These are phyloP conservation scores for Paratilapia polleni DNA, from an alignment of 2,113 vertebrate genomes.

Conservation along the genomic window DNA sequence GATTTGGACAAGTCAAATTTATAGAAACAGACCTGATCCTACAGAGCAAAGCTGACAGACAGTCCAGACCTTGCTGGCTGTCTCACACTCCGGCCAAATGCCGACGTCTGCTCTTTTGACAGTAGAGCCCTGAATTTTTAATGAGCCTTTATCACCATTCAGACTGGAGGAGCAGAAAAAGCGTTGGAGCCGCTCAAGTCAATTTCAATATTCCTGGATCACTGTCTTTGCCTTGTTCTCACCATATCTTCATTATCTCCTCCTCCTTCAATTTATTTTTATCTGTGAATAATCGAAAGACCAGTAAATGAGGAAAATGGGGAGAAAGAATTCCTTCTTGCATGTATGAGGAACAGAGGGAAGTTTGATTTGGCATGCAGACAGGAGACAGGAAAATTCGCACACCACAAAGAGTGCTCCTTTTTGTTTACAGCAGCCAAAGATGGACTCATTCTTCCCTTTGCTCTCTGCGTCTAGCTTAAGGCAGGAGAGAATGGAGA, in stretches of 20 bases:
- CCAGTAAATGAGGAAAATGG: conserved; percentile 31
- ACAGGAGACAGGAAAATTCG: conserved; percentile 28
- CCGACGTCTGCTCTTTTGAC: conserved; percentile 63
- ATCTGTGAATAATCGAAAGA: conserved; percentile 47
- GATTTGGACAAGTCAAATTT: not conserved
- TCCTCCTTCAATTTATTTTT: conserved; percentile 53
- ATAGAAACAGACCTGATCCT: not conserved
- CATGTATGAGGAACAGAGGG: not conserved
- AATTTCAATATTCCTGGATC: conserved; percentile 65
- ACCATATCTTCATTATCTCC: conserved; percentile 68
- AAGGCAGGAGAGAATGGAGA: conserved; percentile 50
- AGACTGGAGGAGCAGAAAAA: conserved; percentile 40
- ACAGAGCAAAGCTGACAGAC: conserved; percentile 28
- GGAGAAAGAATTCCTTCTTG: not conserved
- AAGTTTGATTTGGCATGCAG: conserved; percentile 38
- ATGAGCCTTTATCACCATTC: conserved; percentile 66
- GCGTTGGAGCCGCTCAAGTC: conserved; percentile 47
- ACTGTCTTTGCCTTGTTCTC: conserved; percentile 48
- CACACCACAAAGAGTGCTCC: conserved; percentile 24
- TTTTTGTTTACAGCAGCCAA: conserved; percentile 56
- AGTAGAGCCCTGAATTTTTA: conserved; percentile 73
- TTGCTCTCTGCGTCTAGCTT: conserved; percentile 52
- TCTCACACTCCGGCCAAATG: conserved; percentile 56
- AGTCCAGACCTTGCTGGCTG: conserved; percentile 35
- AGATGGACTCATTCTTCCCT: conserved; percentile 54